Percentiles rank a stretch among this genome's conserved stretches.
Evolutionary conservation across 2,113 vertebrate genomes (phyloP).

Genomic region (Mustelus asterias): DNA sequence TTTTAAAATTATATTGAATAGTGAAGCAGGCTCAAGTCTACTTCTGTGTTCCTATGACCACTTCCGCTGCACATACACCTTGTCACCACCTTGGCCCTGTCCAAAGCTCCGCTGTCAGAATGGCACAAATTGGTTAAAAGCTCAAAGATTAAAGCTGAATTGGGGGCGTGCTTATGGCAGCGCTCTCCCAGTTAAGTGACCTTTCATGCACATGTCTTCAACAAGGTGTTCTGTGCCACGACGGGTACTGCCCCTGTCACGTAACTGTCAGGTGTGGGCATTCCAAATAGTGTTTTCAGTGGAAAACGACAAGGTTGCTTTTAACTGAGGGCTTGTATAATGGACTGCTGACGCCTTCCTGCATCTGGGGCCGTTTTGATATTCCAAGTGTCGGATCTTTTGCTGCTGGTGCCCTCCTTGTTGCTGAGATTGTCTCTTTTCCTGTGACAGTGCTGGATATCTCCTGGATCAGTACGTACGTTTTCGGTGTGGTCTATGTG

Average conservation of each 20-base stretch:
- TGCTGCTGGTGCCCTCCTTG: too few species aligned
- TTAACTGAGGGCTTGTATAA: not conserved
- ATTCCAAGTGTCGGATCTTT: not conserved
- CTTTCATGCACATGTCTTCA: not conserved
- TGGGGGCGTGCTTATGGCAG: not conserved
- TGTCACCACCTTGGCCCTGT: not conserved
- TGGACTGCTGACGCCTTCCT: not conserved
- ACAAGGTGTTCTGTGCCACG: not conserved
- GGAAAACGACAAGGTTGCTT: not conserved
- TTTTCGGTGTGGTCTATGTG: conserved; percentile 82
- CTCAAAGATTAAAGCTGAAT: not conserved
- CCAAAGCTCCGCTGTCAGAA: not conserved
- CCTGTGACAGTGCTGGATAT: conserved; percentile 80
- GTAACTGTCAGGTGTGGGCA: not conserved
- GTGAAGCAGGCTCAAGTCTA: too few species aligned
- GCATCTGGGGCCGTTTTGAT: not conserved
- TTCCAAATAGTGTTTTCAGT: not conserved
- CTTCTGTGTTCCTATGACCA: too few species aligned
- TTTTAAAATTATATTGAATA: too few species aligned
- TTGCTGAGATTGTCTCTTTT: not conserved
- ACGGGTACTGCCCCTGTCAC: not conserved
- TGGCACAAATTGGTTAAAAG: not conserved
- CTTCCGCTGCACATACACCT: not conserved
- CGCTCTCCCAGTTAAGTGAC: not conserved
- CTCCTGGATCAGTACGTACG: conserved; percentile 83